These are phyloP conservation scores for Heliconius himera DNA, from an alignment of 1,140 invertebrate species.

Conservation along the genomic window DNA sequence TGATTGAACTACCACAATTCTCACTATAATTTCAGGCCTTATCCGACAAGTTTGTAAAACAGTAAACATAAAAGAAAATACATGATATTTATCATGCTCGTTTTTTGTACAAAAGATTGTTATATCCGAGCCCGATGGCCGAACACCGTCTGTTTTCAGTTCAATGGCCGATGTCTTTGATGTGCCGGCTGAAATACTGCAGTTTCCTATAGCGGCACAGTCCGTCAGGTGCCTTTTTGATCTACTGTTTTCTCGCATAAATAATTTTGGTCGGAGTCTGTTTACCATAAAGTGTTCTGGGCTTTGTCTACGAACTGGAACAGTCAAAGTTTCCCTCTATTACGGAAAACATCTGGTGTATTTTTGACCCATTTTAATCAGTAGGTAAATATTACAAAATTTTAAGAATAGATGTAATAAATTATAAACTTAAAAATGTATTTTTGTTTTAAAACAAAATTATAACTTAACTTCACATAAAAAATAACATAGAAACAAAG, in stretches of 20 bases:
- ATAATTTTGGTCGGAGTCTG: constrained; percentile 34
- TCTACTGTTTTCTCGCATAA: constrained; percentile 47
- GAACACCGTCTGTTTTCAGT: constrained; percentile 48
- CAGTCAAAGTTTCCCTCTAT: constrained; percentile 10
- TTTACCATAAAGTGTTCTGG: constrained; percentile 36
- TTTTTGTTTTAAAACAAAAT: neutral
- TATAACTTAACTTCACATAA: neutral
- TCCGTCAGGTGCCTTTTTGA: constrained; percentile 52
- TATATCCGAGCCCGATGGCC: constrained; percentile 9
- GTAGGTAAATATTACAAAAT: too few relatives aligned
- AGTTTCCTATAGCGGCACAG: constrained; percentile 50
- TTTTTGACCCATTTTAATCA: constrained; percentile 16
- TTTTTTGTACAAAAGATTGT: neutral
- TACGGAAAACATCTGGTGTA: constrained; percentile 26
- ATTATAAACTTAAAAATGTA: neutral
- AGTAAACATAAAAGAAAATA: neutral
- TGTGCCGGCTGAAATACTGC: constrained; percentile 63
- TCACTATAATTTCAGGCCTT: neutral
- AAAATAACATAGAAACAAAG: constrained; percentile 37
- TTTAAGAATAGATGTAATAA: neutral
- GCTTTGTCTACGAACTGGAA: constrained; percentile 23
- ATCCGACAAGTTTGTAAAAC: neutral
- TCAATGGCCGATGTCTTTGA: constrained; percentile 67
- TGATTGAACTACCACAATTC: neutral
- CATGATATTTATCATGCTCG: neutral